These are phyloP conservation scores for Ammodramus savannarum DNA, from an alignment of 2,113 vertebrate species.

Conservation along the genomic window DNA sequence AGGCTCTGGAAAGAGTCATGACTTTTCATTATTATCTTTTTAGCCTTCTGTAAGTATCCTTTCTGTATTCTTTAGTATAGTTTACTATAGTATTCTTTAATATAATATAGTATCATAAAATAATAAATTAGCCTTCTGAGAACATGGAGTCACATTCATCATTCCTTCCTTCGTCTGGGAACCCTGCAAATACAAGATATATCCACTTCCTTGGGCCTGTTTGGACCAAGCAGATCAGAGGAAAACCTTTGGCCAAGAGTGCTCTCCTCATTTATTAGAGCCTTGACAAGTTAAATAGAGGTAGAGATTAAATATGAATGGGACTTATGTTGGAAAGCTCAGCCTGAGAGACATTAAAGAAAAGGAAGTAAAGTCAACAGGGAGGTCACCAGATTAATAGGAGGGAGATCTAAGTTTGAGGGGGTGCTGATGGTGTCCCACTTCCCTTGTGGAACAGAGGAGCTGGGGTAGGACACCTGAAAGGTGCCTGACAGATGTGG, in stretches of 20 bases:
- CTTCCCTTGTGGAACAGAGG: background rate
- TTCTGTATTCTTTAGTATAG: too few species aligned
- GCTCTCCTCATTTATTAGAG: conserved; percentile 32
- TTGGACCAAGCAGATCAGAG: background rate
- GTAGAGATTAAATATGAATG: conserved; percentile 56
- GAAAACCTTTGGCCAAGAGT: background rate
- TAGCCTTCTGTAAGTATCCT: too few species aligned
- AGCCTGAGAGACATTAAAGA: conserved; percentile 21
- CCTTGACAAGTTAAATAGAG: conserved; percentile 56
- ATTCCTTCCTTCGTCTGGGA: too few species aligned
- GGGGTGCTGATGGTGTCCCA: background rate
- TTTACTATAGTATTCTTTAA: too few species aligned
- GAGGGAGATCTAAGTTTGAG: background rate
- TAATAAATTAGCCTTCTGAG: too few species aligned
- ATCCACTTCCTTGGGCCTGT: background rate
- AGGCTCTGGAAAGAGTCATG: too few species aligned
- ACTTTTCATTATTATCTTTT: too few species aligned
- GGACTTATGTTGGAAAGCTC: conserved; percentile 43
- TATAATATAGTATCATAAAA: too few species aligned
- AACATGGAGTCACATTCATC: too few species aligned
- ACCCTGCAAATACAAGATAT: too few species aligned
- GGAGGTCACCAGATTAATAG: conserved; percentile 13
- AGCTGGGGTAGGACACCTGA: background rate
- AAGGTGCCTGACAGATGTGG: background rate
- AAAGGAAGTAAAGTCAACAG: conserved; percentile 40